Percentiles rank a stretch among this genome's conserved stretches.
Evolutionary conservation across 2,888 invertebrate species (phyloP).

Genomic region (Drymonia ruficornis): DNA sequence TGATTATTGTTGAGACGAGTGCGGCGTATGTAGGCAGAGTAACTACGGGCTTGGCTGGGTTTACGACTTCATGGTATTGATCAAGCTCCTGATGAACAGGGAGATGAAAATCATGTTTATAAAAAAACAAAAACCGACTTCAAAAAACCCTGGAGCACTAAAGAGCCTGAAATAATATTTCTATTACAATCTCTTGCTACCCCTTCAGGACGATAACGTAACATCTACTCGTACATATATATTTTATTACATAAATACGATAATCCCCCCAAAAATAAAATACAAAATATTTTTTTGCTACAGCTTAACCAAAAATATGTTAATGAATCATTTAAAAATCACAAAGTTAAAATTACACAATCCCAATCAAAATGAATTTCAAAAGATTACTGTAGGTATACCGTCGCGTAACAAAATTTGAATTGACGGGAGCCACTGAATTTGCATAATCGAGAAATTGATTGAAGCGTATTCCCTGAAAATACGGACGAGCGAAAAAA

Average conservation of each 20-base stretch:
- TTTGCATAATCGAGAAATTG: slow-evolving; percentile 82
- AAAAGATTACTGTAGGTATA: slow-evolving; percentile 53
- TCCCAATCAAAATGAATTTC: slow-evolving; percentile 60
- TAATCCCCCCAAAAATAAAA: too few relatives aligned
- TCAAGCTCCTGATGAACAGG: background rate
- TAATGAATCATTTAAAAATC: slow-evolving; percentile 46
- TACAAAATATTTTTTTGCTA: slow-evolving; percentile 6
- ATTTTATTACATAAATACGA: too few relatives aligned
- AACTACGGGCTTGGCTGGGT: too few relatives aligned
- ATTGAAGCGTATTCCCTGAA: slow-evolving; percentile 74
- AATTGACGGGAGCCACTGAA: slow-evolving; percentile 59
- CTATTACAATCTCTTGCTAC: too few relatives aligned
- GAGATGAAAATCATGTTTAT: too few relatives aligned
- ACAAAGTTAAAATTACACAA: slow-evolving; percentile 55
- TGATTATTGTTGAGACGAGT: background rate
- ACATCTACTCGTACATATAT: too few relatives aligned
- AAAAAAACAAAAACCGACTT: too few relatives aligned
- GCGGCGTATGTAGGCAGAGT: too few relatives aligned
- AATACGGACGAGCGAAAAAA: slow-evolving; percentile 55
- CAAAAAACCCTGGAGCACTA: too few relatives aligned
- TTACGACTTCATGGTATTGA: background rate
- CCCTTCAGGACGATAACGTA: too few relatives aligned
- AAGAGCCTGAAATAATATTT: too few relatives aligned
- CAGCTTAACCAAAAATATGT: slow-evolving; percentile 32
- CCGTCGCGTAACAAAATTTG: slow-evolving; percentile 51